A percentile compares a stretch with the other conserved stretches of the same genome.
phyloP scores from a whole-genome alignment of 2,113 vertebrate species.

The Pagrus major region DNA sequence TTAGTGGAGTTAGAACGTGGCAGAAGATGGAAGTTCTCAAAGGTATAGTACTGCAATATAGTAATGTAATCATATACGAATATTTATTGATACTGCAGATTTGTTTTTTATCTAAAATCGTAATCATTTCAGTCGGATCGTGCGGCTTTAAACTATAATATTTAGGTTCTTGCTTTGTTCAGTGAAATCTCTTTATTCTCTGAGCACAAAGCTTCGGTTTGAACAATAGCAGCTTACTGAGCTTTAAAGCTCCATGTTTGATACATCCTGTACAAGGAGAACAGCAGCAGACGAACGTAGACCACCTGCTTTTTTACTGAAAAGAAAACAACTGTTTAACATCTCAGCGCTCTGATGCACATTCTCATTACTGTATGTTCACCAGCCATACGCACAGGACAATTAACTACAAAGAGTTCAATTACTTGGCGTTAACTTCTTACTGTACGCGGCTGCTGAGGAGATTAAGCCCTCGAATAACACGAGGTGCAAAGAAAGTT shows the following conservation, averaged over 20 bases:
- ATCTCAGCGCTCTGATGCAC: not conserved
- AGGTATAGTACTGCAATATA: too few relatives aligned
- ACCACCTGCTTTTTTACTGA: slow-evolving; percentile 20
- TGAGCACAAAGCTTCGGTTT: not conserved
- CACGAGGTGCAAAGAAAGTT: slow-evolving; percentile 73
- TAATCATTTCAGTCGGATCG: not conserved
- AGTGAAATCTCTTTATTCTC: not conserved
- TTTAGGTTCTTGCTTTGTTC: not conserved
- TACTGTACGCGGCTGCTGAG: slow-evolving; percentile 14
- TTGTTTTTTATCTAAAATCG: not conserved
- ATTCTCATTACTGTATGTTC: not conserved
- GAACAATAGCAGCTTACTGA: not conserved
- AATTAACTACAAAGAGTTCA: not conserved
- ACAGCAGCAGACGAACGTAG: not conserved
- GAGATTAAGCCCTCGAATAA: slow-evolving; percentile 58
- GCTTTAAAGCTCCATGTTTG: not conserved
- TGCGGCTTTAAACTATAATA: not conserved
- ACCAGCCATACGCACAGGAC: not conserved
- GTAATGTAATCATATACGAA: too few relatives aligned
- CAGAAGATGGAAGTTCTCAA: not conserved
- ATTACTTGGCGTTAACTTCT: slow-evolving; percentile 18
- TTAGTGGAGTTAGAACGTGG: not conserved
- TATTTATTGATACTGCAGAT: not conserved
- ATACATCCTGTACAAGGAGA: not conserved
- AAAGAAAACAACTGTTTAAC: slow-evolving; percentile 15